Percentiles rank a stretch among this genome's conserved stretches.
Evolutionary conservation across 2,888 invertebrate genomes (phyloP).

Genomic region (Drosophila siamana): DNA sequence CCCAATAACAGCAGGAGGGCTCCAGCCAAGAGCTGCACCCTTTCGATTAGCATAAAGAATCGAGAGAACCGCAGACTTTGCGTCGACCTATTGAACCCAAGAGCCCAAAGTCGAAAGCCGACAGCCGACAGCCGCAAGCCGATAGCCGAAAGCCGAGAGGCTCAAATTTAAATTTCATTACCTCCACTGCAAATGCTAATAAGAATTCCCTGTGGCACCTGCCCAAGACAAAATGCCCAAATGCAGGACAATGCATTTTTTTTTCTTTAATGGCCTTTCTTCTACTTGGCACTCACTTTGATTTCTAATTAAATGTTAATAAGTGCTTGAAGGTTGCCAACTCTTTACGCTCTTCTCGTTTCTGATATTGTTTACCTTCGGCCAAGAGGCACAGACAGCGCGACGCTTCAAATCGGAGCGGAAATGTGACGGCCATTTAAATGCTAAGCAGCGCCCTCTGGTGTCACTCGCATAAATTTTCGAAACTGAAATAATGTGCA

Average conservation of each 20-base stretch:
- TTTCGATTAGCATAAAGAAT: slow-evolving; percentile 53
- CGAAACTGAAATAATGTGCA: slow-evolving; percentile 68
- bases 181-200: slow-evolving; percentile 50
- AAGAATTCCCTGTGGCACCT: slow-evolving; percentile 56
- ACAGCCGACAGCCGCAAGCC: slow-evolving; percentile 21
- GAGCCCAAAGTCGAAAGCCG: too few relatives aligned
- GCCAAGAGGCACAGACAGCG: slow-evolving; percentile 34
- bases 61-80: slow-evolving; percentile 49
- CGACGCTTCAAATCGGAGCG: slow-evolving; percentile 54
- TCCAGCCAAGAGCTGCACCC: slow-evolving; percentile 22
- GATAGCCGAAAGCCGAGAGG: slow-evolving; percentile 34
- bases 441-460: slow-evolving; percentile 70
- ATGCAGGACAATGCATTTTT: slow-evolving; percentile 50
- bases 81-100: slow-evolving; percentile 68
- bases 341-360: slow-evolving; percentile 67
- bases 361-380: slow-evolving; percentile 12
- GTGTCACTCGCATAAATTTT: slow-evolving; percentile 72
- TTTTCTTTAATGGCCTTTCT: slow-evolving; percentile 61
- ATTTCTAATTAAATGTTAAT: slow-evolving; percentile 80
- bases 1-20: slow-evolving; percentile 57
- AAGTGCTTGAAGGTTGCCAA: slow-evolving; percentile 37
- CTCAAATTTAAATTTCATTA: slow-evolving; percentile 64
- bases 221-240: slow-evolving; percentile 33
- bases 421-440: slow-evolving; percentile 74
- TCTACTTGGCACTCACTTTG: slow-evolving; percentile 55